These are phyloP conservation scores for Amblyteles armatorius DNA, from an alignment of 2,888 invertebrate genomes.

Conservation along the genomic window DNA sequence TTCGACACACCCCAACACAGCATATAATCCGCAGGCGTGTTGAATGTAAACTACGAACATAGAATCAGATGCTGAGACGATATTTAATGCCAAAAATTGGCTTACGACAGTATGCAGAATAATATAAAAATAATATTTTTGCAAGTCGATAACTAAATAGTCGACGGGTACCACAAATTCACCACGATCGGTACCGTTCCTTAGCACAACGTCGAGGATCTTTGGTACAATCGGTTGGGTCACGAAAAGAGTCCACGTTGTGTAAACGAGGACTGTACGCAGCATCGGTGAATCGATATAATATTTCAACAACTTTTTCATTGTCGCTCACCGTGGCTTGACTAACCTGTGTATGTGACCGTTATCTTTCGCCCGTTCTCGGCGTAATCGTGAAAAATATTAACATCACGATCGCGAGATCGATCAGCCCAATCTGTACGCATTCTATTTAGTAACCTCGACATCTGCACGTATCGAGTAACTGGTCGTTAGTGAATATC, in stretches of 20 bases:
- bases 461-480: conserved; percentile 5
- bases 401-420: conserved; percentile 36
- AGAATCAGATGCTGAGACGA: not conserved
- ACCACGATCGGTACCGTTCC: conserved; percentile 46
- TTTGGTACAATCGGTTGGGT: conserved; percentile 50
- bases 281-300: not conserved
- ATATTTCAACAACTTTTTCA: not conserved
- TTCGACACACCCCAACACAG: conserved; percentile 24
- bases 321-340: not conserved
- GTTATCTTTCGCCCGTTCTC: conserved; percentile 37
- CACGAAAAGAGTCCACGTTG: conserved; percentile 20
- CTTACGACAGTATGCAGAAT: conserved; percentile 21
- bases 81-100: not conserved
- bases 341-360: conserved; percentile 35
- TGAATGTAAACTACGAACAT: not conserved
- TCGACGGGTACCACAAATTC: conserved; percentile 56
- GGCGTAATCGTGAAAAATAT: conserved; percentile 46
- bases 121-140: conserved; percentile 54
- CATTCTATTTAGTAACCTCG: conserved; percentile 28
- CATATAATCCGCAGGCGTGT: conserved; percentile 25
- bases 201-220: conserved; percentile 37
- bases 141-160: conserved; percentile 41
- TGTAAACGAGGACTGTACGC: conserved; percentile 22
- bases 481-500: not conserved
- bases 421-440: conserved; percentile 37